Base-by-base conservation (phyloP, 2,113 vertebrate genomes). In the Zosterops lateralis region DNA sequence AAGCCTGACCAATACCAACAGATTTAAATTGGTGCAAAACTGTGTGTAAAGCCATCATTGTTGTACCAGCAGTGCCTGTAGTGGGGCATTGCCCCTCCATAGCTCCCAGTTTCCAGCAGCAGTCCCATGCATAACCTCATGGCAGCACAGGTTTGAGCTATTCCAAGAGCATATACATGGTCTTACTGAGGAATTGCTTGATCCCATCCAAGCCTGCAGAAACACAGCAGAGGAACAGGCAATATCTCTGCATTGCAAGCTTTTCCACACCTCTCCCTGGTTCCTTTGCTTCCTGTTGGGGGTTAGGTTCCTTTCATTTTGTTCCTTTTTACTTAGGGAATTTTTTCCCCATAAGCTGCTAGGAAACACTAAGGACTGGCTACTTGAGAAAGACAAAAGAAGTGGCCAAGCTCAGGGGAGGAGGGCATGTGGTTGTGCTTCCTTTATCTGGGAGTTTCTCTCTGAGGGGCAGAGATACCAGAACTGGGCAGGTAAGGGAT, bases 111-210 rank as follows among this genome's bases (percentile, higher is more conserved):
- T 54, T 10, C 15, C 29, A 53, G n/a, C 42, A 48, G 9, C 31
- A 44, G 47, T 78, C 51, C 47, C 0, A 0, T 50, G 45, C 50
- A 10, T 26, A 32, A n/a, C 45, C 42, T 74, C 2, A 5, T 34
- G 51, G 31, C 57, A 79, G 57, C 31, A 17, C 7, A 83, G 14
- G n/a, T 86, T 57, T 62, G 32, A 79, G 22, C 51, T 70, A 4
- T 66, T 71, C 67, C 53, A 34, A 29, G 61, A 93, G 31, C 32
- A 70, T 21, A 5, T 65, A 31, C 8, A 0, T 34, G 66, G 38
- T 53, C 12, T 79, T 79, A 32, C 47, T 42, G 51, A 65, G n/a
- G 71, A 89, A 47, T 61, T 0, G 0, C 47, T 61, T 34, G 42
- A 66, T 79, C 24, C 26, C 34, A 71, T 42, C 57, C 53, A 72